Percentiles rank a stretch among this genome's conserved stretches.
Conservation (phyloP, 2,797 vertebrate genomes). For the Cygnus olor region DNA sequence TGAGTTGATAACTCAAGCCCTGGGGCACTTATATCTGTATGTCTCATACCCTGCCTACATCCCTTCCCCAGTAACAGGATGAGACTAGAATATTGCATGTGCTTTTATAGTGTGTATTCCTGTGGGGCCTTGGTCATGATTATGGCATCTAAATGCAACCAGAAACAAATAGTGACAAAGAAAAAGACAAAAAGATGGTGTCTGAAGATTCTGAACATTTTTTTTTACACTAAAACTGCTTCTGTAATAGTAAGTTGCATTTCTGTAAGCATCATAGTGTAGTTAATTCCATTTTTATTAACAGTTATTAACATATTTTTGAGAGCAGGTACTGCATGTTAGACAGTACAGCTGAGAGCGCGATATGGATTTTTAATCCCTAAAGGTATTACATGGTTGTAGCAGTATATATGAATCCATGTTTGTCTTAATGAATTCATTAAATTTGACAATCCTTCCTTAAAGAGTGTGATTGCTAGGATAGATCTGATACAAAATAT, state of each 20-base stretch:
- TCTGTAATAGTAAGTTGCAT: not conserved
- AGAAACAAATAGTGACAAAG: not conserved
- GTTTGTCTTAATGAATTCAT: not conserved
- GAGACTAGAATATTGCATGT: not conserved
- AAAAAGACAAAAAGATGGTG: not conserved
- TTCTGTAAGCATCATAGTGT: not conserved
- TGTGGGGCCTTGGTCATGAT: not conserved
- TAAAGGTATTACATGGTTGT: not conserved
- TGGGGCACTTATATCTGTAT: slow-evolving; percentile 25
- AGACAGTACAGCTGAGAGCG: not conserved
- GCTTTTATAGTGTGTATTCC: not conserved
- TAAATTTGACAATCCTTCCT: not conserved
- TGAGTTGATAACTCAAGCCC: slow-evolving; percentile 22
- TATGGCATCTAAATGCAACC: not conserved
- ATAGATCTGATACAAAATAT: not conserved
- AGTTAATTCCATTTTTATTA: not conserved
- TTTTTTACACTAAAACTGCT: not conserved
- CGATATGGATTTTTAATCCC: slow-evolving; percentile 55
- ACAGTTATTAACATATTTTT: not conserved
- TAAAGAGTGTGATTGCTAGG: not conserved
- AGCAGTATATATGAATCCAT: not conserved
- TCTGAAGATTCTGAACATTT: not conserved
- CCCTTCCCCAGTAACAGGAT: not conserved
- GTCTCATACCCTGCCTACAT: not conserved
- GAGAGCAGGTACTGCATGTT: slow-evolving; percentile 14